Evolutionary conservation across 2,888 invertebrate species (phyloP).

Genomic region (Falcaria lacertinaria): DNA sequence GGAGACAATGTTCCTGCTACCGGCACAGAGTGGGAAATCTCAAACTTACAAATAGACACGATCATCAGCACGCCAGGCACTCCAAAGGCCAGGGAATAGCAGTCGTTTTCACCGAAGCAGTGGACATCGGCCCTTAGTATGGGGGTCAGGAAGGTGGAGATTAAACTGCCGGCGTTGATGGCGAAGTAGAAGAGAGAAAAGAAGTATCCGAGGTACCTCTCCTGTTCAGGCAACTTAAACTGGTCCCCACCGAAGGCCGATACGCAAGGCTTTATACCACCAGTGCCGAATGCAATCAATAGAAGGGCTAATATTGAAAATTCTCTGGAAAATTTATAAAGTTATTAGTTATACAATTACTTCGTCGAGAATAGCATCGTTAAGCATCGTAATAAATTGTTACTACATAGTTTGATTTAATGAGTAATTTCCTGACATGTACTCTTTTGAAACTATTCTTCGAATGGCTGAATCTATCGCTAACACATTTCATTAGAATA

Average conservation of each 20-base stretch:
- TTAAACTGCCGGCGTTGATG: constrained; percentile 93
- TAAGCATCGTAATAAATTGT: no score
- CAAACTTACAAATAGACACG: constrained; percentile 84
- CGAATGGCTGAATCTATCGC: no score
- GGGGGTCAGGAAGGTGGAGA: constrained; percentile 94
- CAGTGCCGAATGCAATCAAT: constrained; percentile 93
- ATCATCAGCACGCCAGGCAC: constrained; percentile 94
- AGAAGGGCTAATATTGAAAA: constrained; percentile 84
- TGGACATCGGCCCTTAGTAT: constrained; percentile 88
- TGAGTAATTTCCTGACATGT: no score
- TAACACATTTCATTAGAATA: no score
- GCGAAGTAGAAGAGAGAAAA: constrained; percentile 97
- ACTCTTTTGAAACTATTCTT: no score
- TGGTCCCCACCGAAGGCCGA: constrained; percentile 98
- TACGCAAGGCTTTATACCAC: constrained; percentile 98
- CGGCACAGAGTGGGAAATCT: no score
- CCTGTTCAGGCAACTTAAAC: constrained; percentile 90
- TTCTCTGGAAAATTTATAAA: constrained; percentile 56
- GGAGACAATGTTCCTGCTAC: no score
- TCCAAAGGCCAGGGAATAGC: constrained; percentile 93
- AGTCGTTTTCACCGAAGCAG: constrained; percentile 88
- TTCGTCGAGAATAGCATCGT: no score
- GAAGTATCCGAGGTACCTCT: constrained; percentile 87
- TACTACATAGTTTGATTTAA: no score
- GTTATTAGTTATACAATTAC: no score